Base-by-base conservation (phyloP, 1,140 invertebrate species). In the Zophobas morio region DNA sequence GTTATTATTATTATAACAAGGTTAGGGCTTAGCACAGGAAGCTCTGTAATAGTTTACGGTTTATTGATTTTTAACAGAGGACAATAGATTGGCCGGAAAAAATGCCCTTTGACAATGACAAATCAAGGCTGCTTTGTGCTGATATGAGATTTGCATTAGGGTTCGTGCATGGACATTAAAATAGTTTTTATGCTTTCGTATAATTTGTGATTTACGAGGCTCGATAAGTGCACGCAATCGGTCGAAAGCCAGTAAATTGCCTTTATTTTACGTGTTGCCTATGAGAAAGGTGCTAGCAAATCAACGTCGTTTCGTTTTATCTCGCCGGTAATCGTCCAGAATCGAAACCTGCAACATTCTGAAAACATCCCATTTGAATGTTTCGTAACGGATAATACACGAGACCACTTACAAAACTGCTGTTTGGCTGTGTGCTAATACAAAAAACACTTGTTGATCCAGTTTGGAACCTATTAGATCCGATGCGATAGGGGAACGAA, bases 361-460 rank as follows among this genome's bases (percentile, higher is more conserved):
- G 53, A 76, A 63, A 76, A 76, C 60, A 53, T 70, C 66, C 33
- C 49, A 76, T 76, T 76, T 76, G 75, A 76, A 76, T 76, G 60
- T 76, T 76, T 76, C 60, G 66, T 42, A 76, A 70, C 75, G 75
- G 60, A 54, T 76, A 76, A 60, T 63, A 76, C 60, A 51, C 56
- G 20, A 70, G 60, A 53, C 70, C 72, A 57, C 36, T 33, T 49
- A 75, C 36, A 66, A 75, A 54, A 76, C 36, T 53, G 20, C 20
- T 20, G 57, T 76, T 49, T 76, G 75, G 75, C 63, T 77, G 75
- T 77, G 53, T 77, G 34, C 75, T 56, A 77, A 77, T 56, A 57
- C 39, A 36, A 34, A 56, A 60, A 46, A 51, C 70, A 77, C 75
- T 77, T 77, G 75, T 77, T 77, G 75, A 70, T 1, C 32, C 35